Evolutionary conservation across 2,888 invertebrate species (phyloP).

Genomic region (Empis livida): DNA sequence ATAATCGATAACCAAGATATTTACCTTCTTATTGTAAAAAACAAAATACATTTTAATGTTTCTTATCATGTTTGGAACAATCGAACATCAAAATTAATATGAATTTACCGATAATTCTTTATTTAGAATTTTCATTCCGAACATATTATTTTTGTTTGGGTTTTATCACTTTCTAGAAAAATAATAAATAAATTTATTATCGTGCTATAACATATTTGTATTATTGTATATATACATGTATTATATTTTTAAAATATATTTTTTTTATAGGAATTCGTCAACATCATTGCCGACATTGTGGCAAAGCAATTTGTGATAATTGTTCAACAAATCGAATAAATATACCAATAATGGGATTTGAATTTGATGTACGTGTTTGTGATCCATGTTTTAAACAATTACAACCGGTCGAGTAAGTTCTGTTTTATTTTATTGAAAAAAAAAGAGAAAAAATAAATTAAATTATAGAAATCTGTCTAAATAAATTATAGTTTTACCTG

Average conservation of each 20-base stretch:
- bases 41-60: no score
- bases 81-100: no score
- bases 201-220: no score
- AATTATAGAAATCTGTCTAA: no score
- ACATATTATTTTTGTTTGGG: neutral
- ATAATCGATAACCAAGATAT: no score
- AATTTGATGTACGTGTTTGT: conserved; percentile 93
- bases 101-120: no score
- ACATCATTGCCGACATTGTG: conserved; percentile 88
- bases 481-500: no score
- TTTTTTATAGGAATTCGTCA: conserved; percentile 50
- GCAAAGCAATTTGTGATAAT: conserved; percentile 86
- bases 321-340: conserved; percentile 82
- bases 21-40: no score
- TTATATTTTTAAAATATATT: neutral
- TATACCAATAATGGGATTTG: conserved; percentile 94
- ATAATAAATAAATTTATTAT: neutral
- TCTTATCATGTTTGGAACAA: no score
- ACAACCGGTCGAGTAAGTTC: conserved; percentile 72
- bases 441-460: no score
- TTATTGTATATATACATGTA: neutral
- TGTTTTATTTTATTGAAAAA: no score
- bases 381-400: conserved; percentile 76
- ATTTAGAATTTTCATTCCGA: neutral
- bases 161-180: neutral